Conservation (phyloP, 2,888 invertebrate genomes). For the Pilophorus perplexus region DNA sequence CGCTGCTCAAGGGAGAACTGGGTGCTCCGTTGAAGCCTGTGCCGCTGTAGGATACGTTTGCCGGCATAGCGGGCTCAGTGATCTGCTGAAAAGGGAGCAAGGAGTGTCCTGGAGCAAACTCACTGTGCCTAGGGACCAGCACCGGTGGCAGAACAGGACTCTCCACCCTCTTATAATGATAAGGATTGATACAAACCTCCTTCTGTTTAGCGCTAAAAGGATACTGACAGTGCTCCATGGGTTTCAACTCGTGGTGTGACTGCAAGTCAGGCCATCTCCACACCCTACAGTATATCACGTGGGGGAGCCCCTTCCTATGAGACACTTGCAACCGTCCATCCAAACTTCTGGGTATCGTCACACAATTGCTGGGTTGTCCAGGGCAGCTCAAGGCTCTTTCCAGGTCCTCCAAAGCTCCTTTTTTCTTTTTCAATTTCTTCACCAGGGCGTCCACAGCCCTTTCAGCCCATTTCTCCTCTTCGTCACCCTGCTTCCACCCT, state of each 20-base stretch:
- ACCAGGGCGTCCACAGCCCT: conserved; percentile 97
- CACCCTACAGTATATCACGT: conserved; percentile 98
- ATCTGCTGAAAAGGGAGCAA: conserved; percentile 81
- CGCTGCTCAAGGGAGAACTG: conserved; percentile 58
- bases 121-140: conserved; percentile 93
- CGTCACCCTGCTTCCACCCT: conserved; percentile 97
- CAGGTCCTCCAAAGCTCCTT: conserved; percentile 90
- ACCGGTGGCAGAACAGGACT: conserved; percentile 97
- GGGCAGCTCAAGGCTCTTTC: conserved; percentile 92
- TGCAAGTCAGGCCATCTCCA: conserved; percentile 99
- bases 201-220: conserved; percentile 97
- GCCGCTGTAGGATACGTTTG: conserved; percentile 84
- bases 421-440: conserved; percentile 92
- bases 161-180: conserved; percentile 96
- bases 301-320: conserved; percentile 95
- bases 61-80: conserved; percentile 88
- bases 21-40: conserved; percentile 67
- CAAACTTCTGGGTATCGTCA: conserved; percentile 92
- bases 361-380: conserved; percentile 92
- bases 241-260: conserved; percentile 96
- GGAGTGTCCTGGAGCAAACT: conserved; percentile 88
- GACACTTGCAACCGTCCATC: conserved; percentile 95
- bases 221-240: conserved; percentile 90
- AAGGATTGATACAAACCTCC: conserved; percentile 99
- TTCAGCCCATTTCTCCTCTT: conserved; percentile 98